Base-by-base conservation (phyloP, 1,140 invertebrate species). In the Bombus sylvicola region DNA sequence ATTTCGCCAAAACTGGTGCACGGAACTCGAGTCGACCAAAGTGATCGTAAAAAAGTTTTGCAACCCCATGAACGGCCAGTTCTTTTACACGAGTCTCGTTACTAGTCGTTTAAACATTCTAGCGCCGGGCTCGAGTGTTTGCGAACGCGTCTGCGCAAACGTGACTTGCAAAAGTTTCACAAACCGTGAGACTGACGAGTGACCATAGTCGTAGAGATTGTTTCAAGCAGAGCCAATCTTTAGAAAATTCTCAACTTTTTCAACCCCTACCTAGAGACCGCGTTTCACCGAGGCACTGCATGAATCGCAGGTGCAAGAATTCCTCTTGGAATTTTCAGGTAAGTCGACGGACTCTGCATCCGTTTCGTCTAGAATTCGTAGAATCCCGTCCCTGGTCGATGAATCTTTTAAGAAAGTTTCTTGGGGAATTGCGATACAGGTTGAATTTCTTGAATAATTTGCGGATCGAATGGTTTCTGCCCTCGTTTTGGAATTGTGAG, bases 91-190 rank as follows among this genome's bases (percentile, higher is more conserved):
- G 15, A 25, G 28, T 15, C 31, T 41, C 59, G 53, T 83, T 83
- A 41, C 39, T 31, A 37, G 31, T 39, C n/a, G 75, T 79, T 84
- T 72, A 82, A 86, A 86, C 80, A 68, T 76, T 82, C 85, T 68
- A 22, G 12, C 72, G 71, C 39, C 9, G 15, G 25, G 53, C 34
- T 80, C 64, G 34, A 71, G 83, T 80, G 80, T 83, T 76, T 86
- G 85, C 66, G 10, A 76, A 77, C 39, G 47, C 64, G 85, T 86
- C 80, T 86, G 39, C 73, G 80, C 72, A 83, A 86, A 86, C 85
- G 72, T 37, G 37, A 1, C 39, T 43, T 25, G 73, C 0, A 82
- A 86, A 86, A 81, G 15, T 85, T 81, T 69, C 43, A 73, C 31
- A 8, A 41, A 37, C 22, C 34, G 64, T n/a, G 34, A 0, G 28